phyloP scores from a whole-genome alignment of 2,113 vertebrate genomes.

The Parotia lawesii region DNA sequence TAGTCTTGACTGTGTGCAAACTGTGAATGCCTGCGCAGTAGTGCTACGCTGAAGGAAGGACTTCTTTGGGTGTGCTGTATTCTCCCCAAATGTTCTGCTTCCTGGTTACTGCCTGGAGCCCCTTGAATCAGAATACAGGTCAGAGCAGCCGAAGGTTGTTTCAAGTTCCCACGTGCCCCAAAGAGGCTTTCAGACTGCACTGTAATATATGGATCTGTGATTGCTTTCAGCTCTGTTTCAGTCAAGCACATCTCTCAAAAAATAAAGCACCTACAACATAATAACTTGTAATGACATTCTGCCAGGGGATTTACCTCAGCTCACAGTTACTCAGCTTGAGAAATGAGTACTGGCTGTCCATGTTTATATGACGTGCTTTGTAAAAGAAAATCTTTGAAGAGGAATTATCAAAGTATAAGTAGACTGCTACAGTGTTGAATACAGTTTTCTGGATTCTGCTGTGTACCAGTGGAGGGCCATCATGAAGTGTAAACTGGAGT shows the following conservation, averaged over 20 bases:
- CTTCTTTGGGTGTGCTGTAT: rapidly evolving
- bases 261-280: background rate
- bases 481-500: background rate
- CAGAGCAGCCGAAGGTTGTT: background rate
- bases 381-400: background rate
- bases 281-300: conserved; percentile 1
- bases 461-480: background rate
- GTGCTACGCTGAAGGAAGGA: background rate
- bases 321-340: background rate
- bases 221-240: background rate
- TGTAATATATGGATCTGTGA: background rate
- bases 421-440: background rate
- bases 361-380: background rate
- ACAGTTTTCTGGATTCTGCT: background rate
- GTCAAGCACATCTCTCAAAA: background rate
- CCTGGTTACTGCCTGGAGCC: background rate
- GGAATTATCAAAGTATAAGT: background rate
- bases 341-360: background rate
- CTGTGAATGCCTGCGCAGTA: background rate
- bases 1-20: background rate
- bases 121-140: background rate
- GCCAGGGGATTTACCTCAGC: background rate
- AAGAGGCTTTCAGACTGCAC: background rate
- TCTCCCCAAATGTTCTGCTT: background rate
- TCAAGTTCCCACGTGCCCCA: background rate